phyloP scores from a whole-genome alignment of 2,113 vertebrate species.

The Oreochromis spilurus region DNA sequence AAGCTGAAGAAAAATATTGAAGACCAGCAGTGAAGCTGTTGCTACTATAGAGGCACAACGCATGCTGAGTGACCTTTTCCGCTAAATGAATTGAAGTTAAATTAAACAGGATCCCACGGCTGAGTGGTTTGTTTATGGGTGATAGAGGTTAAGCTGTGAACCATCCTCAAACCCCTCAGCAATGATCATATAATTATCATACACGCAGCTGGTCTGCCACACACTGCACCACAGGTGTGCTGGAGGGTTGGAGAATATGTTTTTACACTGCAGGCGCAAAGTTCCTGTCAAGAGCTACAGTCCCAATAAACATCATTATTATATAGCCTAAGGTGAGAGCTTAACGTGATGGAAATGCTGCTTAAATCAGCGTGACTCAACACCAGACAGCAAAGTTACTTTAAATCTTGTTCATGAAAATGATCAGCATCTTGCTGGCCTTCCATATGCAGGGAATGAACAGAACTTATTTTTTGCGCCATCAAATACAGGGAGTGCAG shows the following conservation, averaged over 20 bases:
- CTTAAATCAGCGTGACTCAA: constrained; percentile 21
- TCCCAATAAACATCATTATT: constrained; percentile 57
- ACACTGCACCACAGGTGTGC: constrained; percentile 38
- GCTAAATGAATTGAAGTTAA: constrained; percentile 25
- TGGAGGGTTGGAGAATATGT: constrained; percentile 5
- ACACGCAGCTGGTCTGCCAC: constrained; percentile 52
- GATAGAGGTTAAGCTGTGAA: constrained; percentile 38
- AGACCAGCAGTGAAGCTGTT: background rate
- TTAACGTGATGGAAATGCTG: constrained; percentile 22
- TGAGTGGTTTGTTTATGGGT: constrained; percentile 22
- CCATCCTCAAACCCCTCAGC: constrained; percentile 6
- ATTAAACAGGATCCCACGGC: constrained; percentile 14
- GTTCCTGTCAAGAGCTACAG: constrained; percentile 16
- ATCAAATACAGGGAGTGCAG: too few species aligned
- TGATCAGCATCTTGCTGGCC: background rate
- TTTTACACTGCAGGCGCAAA: constrained; percentile 20
- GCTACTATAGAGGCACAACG: background rate
- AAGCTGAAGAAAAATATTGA: background rate
- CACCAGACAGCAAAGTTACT: background rate
- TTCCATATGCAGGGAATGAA: background rate
- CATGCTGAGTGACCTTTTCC: constrained; percentile 29
- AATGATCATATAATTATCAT: constrained; percentile 49
- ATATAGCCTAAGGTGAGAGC: constrained; percentile 35
- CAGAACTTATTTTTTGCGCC: background rate
- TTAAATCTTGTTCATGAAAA: background rate